Evolutionary conservation across 2,113 vertebrate genomes (phyloP).

Genomic region (Pandion haliaetus): DNA sequence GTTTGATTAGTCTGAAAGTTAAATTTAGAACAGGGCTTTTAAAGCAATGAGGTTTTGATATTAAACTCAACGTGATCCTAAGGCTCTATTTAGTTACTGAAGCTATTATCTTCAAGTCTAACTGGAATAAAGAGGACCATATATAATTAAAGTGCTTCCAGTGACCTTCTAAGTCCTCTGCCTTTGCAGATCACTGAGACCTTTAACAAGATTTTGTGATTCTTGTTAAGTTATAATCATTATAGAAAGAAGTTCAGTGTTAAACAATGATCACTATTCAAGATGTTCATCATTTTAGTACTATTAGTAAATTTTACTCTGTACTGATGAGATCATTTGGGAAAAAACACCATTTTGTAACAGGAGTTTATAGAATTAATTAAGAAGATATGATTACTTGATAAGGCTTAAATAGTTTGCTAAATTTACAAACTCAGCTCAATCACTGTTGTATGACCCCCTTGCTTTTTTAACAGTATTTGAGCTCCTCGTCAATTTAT

Average conservation of each 20-base stretch:
- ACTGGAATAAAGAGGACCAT: neutral
- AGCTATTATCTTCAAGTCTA: neutral
- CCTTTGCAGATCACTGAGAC: neutral
- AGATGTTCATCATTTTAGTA: neutral
- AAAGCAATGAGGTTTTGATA: neutral
- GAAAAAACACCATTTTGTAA: neutral
- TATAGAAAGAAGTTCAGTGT: neutral
- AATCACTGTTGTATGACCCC: neutral
- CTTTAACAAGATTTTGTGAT: neutral
- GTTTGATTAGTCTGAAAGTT: neutral
- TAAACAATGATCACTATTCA: neutral
- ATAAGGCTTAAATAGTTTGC: neutral
- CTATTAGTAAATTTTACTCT: neutral
- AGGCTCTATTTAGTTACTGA: neutral
- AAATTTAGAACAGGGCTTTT: neutral
- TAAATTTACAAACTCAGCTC: neutral
- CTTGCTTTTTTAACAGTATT: neutral
- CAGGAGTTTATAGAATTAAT: neutral
- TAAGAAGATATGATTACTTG: neutral
- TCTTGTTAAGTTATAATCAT: neutral
- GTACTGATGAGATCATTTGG: neutral
- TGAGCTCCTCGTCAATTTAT: neutral
- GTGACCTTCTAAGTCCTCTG: neutral
- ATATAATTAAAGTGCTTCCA: neutral
- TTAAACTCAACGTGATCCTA: neutral